These are phyloP conservation scores for Xyrichtys novacula DNA, from an alignment of 2,797 vertebrate genomes.

Conservation along the genomic window DNA sequence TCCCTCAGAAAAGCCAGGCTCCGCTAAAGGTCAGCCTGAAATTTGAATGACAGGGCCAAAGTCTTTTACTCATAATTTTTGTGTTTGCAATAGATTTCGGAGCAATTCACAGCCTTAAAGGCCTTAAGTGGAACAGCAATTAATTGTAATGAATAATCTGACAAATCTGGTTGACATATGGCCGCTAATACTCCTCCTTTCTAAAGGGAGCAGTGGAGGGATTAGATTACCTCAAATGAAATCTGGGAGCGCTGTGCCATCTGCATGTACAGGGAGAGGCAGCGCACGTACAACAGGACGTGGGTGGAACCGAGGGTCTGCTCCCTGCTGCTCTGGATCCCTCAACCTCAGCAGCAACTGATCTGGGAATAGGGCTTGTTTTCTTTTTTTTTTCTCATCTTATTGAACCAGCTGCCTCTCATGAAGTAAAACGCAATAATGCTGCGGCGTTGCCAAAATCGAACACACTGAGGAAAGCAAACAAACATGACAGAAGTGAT, in stretches of 20 bases:
- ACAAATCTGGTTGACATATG: conserved; percentile 99
- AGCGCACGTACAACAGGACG: conserved; percentile 91
- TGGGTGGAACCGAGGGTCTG: conserved; percentile 90
- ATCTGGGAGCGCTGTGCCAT: conserved; percentile 98
- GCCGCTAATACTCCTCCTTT: conserved; percentile 99
- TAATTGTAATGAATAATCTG: conserved; percentile 99
- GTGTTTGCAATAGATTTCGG: conserved; percentile 99
- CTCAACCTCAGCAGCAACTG: conserved; percentile 85
- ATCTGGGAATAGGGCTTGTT: conserved; percentile 88
- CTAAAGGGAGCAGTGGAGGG: conserved; percentile 99
- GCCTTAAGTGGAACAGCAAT: conserved; percentile 99
- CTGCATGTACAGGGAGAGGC: conserved; percentile 95
- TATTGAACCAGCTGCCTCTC: conserved; percentile 99
- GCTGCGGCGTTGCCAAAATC: conserved; percentile 83
- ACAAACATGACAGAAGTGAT: conserved; percentile 88
- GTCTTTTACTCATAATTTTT: conserved; percentile 99
- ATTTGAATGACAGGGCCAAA: conserved; percentile 99
- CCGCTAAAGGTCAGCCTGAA: conserved; percentile 99
- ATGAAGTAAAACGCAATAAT: conserved; percentile 88
- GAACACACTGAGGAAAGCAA: conserved; percentile 82
- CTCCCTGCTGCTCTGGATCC: conserved; percentile 88
- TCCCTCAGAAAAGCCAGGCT: conserved; percentile 98
- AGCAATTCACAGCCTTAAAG: conserved; percentile 99
- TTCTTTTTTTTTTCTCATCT: conserved; percentile 64
- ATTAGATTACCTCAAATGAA: conserved; percentile 99